Base-by-base conservation (phyloP, 2,113 vertebrate genomes). In the Sylvilagus bachmani region DNA sequence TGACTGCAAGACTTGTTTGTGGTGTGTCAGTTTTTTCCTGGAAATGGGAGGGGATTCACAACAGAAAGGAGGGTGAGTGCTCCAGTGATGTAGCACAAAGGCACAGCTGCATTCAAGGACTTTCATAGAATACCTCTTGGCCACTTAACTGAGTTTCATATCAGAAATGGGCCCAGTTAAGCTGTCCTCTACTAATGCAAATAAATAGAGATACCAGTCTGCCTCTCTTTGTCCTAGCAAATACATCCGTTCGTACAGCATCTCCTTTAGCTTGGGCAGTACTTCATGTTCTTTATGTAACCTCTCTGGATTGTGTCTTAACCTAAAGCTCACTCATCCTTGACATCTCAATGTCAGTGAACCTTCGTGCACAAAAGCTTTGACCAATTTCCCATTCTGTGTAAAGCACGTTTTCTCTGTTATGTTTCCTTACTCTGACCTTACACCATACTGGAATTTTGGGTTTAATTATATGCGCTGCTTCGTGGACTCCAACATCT, bases 311-410 rank as follows among this genome's bases (percentile, higher is more conserved):
- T 78, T 49, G 38, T 33, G 9, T 75, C 21, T 66, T 78, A 38
- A 82, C 3, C 29, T 74, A 64, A 84, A 31, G 33, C 21, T 38
- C 21, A 36, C 22, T 81, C 69, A 55, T 67, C 36, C 36, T 86
- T 95, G 10, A 33, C 5, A 69, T 82, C 38, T 31, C 61, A 78
- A 31, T 11, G 81, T 77, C 49, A 62, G 1, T 64, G 58, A 74
- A 27, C 84, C 80, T 91, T 95, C 21, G 17, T 88, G 36, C n/a
- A 77, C 62, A 82, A 88, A 90, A 17, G 73, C 11, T 64, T 62
- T 81, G 55, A 51, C 24, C 8, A 67, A 10, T 91, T 84, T 49
- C 19, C 24, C 38, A 66, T 3, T 10, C 36, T 89, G 24, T 17
- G 6, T 51, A 85, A 88, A 21, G 8, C n/a, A 73, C 49, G 81